Conservation (phyloP, 2,113 vertebrate species). For the Heptranchias perlo region DNA sequence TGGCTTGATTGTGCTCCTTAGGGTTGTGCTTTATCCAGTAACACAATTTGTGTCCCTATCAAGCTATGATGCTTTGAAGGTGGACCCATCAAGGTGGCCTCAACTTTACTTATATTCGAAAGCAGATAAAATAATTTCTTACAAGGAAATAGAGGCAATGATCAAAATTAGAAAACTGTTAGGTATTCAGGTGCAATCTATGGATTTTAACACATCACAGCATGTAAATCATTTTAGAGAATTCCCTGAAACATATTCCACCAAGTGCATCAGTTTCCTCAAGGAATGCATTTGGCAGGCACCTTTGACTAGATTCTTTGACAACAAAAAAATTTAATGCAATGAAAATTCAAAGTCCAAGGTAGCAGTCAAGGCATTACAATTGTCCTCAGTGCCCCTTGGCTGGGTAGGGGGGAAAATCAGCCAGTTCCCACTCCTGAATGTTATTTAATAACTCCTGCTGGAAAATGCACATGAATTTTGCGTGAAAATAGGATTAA, state of each 20-base stretch:
- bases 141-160: conserved; percentile 70
- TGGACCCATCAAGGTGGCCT: conserved; percentile 72
- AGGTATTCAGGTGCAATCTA: conserved; percentile 59
- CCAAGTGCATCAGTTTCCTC: conserved; percentile 70
- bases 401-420: not conserved
- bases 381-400: not conserved
- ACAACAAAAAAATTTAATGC: not conserved
- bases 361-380: not conserved
- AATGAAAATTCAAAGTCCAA: not conserved
- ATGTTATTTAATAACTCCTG: not conserved
- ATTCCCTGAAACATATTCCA: conserved; percentile 75
- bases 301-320: not conserved
- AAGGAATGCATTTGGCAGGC: conserved; percentile 53
- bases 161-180: conserved; percentile 57
- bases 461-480: not conserved
- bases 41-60: conserved; percentile 77
- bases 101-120: conserved; percentile 86
- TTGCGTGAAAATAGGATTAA: not conserved
- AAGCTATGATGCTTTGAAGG: conserved; percentile 76
- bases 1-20: conserved; percentile 56
- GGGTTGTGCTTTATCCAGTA: conserved; percentile 72
- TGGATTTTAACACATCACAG: conserved; percentile 74
- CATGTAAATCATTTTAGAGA: conserved; percentile 78
- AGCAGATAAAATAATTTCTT: conserved; percentile 68
- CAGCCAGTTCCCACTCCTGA: not conserved